These are phyloP conservation scores for Rhinoraja longicauda DNA, from an alignment of 2,797 vertebrate genomes.

Conservation along the genomic window DNA sequence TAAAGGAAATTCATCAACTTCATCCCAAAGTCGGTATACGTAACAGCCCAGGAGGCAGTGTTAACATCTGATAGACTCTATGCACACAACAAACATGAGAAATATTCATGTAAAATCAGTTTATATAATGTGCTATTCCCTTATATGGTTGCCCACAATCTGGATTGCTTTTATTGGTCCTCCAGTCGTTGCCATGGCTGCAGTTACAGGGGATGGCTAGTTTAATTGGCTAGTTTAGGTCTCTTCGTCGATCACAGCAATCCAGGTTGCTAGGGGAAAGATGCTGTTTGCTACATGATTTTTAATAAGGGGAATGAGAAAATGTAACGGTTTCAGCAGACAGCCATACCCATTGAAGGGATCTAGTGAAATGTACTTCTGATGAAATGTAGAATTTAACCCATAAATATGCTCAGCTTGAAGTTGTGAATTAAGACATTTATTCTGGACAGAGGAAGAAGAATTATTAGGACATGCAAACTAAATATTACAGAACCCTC, in stretches of 20 bases:
- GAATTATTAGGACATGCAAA: background rate
- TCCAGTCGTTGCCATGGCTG: conserved; percentile 6
- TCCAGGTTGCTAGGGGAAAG: conserved; percentile 13
- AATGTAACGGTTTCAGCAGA: background rate
- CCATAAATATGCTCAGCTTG: background rate
- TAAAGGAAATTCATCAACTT: background rate
- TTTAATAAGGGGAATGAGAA: background rate
- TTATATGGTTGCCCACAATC: background rate
- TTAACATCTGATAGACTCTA: background rate
- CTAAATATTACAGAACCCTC: background rate
- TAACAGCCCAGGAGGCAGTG: background rate
- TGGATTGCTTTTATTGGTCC: background rate
- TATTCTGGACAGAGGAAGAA: background rate
- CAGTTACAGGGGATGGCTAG: background rate
- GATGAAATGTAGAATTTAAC: background rate
- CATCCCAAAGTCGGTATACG: background rate
- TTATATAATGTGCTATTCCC: background rate
- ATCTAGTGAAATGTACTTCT: background rate
- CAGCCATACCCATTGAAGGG: background rate
- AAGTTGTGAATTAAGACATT: background rate
- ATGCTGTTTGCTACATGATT: background rate
- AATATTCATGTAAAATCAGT: conserved; percentile 7
- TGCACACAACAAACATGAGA: background rate
- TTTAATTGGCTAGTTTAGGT: background rate
- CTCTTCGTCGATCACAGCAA: background rate